Conservation (phyloP, 2,113 vertebrate species). For the Polypterus bichir region DNA sequence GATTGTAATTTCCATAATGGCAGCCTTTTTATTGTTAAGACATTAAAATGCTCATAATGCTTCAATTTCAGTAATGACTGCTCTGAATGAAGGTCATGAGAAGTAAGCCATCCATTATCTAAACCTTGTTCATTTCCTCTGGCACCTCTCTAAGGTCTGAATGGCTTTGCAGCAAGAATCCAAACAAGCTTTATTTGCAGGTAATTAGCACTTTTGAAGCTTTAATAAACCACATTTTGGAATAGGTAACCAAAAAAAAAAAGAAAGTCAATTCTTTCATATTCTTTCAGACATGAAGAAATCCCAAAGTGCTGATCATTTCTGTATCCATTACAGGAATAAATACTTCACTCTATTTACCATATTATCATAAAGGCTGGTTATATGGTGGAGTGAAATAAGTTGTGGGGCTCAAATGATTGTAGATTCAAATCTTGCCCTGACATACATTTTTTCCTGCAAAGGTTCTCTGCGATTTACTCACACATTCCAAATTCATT, state of each 20-base stretch:
- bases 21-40: slow-evolving; percentile 8
- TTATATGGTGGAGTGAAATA: too few species aligned
- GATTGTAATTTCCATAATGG: slow-evolving; percentile 8
- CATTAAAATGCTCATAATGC: slow-evolving; percentile 15
- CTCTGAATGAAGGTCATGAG: slow-evolving; percentile 9
- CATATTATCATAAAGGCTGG: too few species aligned
- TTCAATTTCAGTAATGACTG: slow-evolving; percentile 4
- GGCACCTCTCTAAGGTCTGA: background rate
- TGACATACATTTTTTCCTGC: too few species aligned
- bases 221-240: background rate
- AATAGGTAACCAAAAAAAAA: background rate
- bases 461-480: too few species aligned
- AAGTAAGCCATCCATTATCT: background rate
- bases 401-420: too few species aligned
- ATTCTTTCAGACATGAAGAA: too few species aligned
- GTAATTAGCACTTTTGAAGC: slow-evolving; percentile 1
- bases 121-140: background rate
- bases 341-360: too few species aligned
- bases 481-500: too few species aligned
- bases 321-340: too few species aligned
- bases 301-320: too few species aligned
- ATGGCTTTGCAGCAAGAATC: background rate
- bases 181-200: background rate
- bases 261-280: too few species aligned
- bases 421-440: too few species aligned